Conservation (phyloP, 2,888 invertebrate species). For the Laspeyria flexula region DNA sequence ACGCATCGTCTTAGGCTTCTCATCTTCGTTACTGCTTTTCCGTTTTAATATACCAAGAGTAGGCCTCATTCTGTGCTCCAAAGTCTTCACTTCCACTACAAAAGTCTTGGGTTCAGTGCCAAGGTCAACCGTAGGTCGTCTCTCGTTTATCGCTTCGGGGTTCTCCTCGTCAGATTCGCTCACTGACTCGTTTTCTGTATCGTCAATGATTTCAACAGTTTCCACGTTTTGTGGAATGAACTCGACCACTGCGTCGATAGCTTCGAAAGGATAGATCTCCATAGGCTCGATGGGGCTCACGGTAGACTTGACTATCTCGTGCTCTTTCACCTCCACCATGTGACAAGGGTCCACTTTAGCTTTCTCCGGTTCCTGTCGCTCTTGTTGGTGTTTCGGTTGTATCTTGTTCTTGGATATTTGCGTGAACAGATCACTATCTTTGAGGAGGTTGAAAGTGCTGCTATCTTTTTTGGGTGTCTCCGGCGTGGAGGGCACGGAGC, state of each 20-base stretch:
- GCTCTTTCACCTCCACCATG: slow-evolving; percentile 89
- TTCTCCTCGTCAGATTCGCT: slow-evolving; percentile 55
- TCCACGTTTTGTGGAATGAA: slow-evolving; percentile 85
- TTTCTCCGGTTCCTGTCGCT: slow-evolving; percentile 32
- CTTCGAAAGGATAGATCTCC: slow-evolving; percentile 81
- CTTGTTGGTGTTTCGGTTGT: slow-evolving; percentile 39
- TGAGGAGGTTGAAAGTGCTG: slow-evolving; percentile 88
- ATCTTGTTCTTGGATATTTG: slow-evolving; percentile 87
- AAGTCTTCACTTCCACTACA: slow-evolving; percentile 69
- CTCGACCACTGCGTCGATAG: slow-evolving; percentile 82
- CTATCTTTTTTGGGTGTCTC: slow-evolving; percentile 79
- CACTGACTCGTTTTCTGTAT: slow-evolving; percentile 74
- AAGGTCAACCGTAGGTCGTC: slow-evolving; percentile 52
- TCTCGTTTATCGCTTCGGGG: slow-evolving; percentile 17
- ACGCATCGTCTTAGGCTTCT: slow-evolving; percentile 47
- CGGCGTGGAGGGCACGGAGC: slow-evolving; percentile 55
- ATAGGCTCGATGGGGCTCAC: slow-evolving; percentile 73
- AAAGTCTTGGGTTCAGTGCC: slow-evolving; percentile 72
- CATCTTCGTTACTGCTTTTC: slow-evolving; percentile 49
- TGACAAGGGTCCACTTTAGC: slow-evolving; percentile 70
- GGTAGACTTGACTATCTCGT: slow-evolving; percentile 88
- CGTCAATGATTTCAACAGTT: slow-evolving; percentile 84
- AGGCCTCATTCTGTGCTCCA: slow-evolving; percentile 74
- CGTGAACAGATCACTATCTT: slow-evolving; percentile 89
- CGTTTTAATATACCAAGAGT: slow-evolving; percentile 68